A percentile compares a stretch with the other conserved stretches of the same genome.
Evolutionary conservation across 2,113 vertebrate species (phyloP).

Genomic region (Odontophorus gujanensis): DNA sequence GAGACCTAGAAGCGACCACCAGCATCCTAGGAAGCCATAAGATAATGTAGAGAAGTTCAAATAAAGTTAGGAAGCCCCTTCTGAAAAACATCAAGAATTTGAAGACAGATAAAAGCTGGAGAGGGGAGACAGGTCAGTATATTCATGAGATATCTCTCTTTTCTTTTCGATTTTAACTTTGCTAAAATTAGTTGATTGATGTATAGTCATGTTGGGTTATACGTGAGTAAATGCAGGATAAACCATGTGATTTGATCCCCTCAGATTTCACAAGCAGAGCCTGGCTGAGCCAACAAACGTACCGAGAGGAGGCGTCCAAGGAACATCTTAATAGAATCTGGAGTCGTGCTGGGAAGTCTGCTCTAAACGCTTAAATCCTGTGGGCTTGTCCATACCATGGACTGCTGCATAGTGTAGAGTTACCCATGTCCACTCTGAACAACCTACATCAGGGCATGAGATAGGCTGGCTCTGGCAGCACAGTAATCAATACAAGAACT

Average conservation of each 20-base stretch:
- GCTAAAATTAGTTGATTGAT: constrained; percentile 74
- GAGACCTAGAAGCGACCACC: neutral
- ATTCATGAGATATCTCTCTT: constrained; percentile 47
- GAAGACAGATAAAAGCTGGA: neutral
- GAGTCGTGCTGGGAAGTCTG: neutral
- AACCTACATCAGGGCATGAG: neutral
- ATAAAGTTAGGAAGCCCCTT: neutral
- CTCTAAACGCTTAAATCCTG: neutral
- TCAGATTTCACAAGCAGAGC: constrained; percentile 66
- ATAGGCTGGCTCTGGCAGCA: neutral
- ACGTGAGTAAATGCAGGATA: constrained; percentile 68
- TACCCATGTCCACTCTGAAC: neutral
- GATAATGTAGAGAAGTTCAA: neutral
- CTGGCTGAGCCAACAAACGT: constrained; percentile 51
- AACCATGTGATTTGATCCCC: constrained; percentile 64
- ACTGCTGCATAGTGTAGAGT: constrained; percentile 2
- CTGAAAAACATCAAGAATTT: neutral
- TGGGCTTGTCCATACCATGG: neutral
- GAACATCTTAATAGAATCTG: constrained; percentile 44
- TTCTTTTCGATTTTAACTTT: constrained; percentile 63
- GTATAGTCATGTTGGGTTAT: constrained; percentile 66
- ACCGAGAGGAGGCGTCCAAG: constrained; percentile 18
- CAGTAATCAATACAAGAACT: neutral
- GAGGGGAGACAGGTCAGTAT: neutral
- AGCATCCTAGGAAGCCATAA: neutral